A percentile compares a stretch with the other conserved stretches of the same genome.
Conservation (phyloP, 1,140 invertebrate species). For the Archivesica marissinica region DNA sequence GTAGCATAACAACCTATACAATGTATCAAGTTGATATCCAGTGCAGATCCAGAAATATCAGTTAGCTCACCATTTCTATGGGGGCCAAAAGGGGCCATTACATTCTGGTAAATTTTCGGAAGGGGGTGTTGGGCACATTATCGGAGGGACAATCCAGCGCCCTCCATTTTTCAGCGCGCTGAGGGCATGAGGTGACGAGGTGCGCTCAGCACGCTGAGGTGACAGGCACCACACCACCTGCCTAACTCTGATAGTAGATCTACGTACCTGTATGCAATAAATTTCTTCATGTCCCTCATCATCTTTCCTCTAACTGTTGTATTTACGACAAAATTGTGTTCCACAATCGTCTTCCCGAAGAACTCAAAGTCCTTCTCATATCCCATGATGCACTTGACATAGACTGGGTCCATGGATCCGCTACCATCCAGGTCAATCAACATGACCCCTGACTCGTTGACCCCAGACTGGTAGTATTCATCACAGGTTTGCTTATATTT, state of each 20-base stretch:
- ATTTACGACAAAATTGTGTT: constrained; percentile 91
- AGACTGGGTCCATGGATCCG: constrained; percentile 93
- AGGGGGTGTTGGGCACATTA: neutral
- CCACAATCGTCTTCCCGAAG: constrained; percentile 94
- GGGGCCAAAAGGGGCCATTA: no score
- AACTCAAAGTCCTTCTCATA: constrained; percentile 88
- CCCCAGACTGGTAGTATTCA: constrained; percentile 92
- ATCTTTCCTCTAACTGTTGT: constrained; percentile 69
- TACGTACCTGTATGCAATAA: constrained; percentile 77
- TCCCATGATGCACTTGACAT: constrained; percentile 94
- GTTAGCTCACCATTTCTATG: no score
- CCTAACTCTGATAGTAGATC: neutral
- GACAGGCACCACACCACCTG: no score
- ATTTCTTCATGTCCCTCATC: constrained; percentile 70
- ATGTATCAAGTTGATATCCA: no score
- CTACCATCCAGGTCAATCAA: constrained; percentile 96
- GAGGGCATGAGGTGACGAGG: no score
- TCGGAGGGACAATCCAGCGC: neutral
- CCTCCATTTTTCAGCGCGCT: no score
- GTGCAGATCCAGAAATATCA: no score
- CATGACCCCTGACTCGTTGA: constrained; percentile 94
- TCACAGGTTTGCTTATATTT: constrained; percentile 95
- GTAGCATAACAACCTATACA: no score
- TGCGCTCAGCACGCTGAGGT: no score
- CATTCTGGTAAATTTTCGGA: neutral